These are phyloP conservation scores for Silurus glanis DNA, from an alignment of 2,113 vertebrate genomes.

Conservation along the genomic window DNA sequence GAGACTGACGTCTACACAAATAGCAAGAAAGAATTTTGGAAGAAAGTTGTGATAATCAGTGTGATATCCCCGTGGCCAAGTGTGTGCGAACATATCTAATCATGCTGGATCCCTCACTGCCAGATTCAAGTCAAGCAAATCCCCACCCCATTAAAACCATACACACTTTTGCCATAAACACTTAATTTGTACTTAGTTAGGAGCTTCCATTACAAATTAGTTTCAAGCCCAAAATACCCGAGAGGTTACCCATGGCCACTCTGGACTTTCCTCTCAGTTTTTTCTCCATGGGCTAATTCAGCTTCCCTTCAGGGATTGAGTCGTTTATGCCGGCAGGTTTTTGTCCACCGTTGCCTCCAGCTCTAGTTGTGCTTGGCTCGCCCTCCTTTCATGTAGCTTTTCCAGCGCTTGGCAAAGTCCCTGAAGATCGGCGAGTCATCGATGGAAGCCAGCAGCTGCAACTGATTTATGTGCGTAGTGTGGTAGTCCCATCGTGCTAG, in stretches of 20 bases:
- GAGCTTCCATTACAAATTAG: constrained; percentile 61
- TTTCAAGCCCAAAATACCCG: constrained; percentile 55
- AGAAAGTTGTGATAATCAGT: constrained; percentile 31
- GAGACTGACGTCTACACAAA: neutral
- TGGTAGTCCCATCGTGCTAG: constrained; percentile 99
- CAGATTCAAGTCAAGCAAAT: constrained; percentile 33
- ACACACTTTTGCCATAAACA: constrained; percentile 35
- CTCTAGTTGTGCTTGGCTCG: constrained; percentile 96
- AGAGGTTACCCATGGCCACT: constrained; percentile 17
- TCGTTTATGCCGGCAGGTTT: neutral
- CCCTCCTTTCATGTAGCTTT: constrained; percentile 90
- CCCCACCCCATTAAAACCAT: constrained; percentile 15
- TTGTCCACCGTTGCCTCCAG: constrained; percentile 32
- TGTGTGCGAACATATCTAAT: constrained; percentile 39
- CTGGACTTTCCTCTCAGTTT: neutral
- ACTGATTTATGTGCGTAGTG: constrained; percentile 99
- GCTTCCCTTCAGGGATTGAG: neutral
- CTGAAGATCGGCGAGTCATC: constrained; percentile 87
- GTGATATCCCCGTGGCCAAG: neutral
- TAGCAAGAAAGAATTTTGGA: constrained; percentile 30
- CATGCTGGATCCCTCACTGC: constrained; percentile 24
- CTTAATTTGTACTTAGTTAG: constrained; percentile 67
- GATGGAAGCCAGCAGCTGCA: constrained; percentile 89
- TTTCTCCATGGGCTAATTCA: constrained; percentile 16
- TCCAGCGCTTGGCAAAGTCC: constrained; percentile 92